Evolutionary conservation across 2,113 vertebrate genomes (phyloP).

Genomic region (Bubalus kerabau): DNA sequence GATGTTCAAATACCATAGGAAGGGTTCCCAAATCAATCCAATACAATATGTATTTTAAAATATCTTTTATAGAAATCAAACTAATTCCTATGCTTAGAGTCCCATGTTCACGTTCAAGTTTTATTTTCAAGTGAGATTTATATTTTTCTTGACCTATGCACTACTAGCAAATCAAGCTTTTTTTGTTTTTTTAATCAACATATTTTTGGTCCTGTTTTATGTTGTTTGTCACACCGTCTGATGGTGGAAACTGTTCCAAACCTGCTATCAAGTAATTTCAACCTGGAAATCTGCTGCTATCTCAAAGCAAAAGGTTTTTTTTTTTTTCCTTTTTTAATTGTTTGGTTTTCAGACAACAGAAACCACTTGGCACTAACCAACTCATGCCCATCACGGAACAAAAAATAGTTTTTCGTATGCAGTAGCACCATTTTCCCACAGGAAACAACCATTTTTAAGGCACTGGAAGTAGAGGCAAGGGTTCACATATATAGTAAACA

Average conservation of each 20-base stretch:
- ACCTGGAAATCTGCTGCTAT: background rate
- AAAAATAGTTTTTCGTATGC: slow-evolving; percentile 43
- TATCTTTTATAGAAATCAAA: background rate
- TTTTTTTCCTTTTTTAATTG: slow-evolving; percentile 27
- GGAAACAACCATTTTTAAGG: slow-evolving; percentile 40
- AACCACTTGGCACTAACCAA: slow-evolving; percentile 28
- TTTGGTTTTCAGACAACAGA: slow-evolving; percentile 24
- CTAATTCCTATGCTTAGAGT: background rate
- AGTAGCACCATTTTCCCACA: slow-evolving; percentile 42
- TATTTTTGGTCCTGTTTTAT: background rate
- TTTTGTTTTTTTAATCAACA: background rate
- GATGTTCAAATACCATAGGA: background rate
- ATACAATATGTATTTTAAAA: background rate
- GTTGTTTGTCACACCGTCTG: background rate
- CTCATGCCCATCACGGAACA: background rate
- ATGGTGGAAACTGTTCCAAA: background rate
- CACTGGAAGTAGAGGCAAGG: background rate
- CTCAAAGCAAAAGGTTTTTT: slow-evolving; percentile 18
- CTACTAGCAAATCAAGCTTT: background rate
- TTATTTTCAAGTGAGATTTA: background rate
- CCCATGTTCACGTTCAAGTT: background rate
- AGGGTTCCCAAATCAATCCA: slow-evolving; percentile 1
- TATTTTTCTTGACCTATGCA: background rate
- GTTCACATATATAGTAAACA: background rate
- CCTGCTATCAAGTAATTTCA: background rate